A percentile compares a stretch with the other conserved stretches of the same genome.
phyloP scores from a whole-genome alignment of 2,797 vertebrate species.

The Spinus pinus region DNA sequence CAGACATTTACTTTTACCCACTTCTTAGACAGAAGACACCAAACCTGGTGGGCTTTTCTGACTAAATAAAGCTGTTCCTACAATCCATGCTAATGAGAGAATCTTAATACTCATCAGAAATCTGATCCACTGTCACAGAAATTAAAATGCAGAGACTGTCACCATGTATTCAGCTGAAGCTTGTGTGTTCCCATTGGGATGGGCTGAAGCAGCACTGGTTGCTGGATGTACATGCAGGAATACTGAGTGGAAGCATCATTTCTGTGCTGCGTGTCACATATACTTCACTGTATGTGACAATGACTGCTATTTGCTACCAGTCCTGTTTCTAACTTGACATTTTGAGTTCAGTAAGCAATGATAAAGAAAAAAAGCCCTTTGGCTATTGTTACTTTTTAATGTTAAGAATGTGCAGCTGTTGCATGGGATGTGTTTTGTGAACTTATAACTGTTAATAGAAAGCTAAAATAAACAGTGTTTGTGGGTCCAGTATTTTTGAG shows the following conservation, averaged over 20 bases:
- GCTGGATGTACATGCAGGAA: background rate
- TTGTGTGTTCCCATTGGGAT: background rate
- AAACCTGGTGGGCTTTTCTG: background rate
- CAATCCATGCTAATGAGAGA: background rate
- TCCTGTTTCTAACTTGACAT: background rate
- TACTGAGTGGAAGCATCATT: background rate
- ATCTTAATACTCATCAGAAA: background rate
- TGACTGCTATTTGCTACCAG: background rate
- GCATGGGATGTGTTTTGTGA: background rate
- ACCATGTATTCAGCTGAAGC: background rate
- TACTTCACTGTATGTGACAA: background rate
- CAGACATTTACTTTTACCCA: background rate
- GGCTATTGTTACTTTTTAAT: background rate
- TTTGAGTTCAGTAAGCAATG: background rate
- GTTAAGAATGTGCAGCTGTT: background rate
- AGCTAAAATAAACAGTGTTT: background rate
- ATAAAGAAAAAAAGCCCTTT: background rate
- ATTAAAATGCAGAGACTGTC: background rate
- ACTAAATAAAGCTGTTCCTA: background rate
- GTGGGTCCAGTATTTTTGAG: background rate
- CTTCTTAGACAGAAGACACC: background rate
- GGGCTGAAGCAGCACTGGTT: background rate
- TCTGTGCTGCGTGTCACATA: background rate
- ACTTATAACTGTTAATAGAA: background rate
- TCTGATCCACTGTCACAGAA: background rate